Percentiles rank a stretch among this genome's conserved stretches.
phyloP scores from a whole-genome alignment of 2,888 invertebrate genomes.

The Heliconius charithonia region DNA sequence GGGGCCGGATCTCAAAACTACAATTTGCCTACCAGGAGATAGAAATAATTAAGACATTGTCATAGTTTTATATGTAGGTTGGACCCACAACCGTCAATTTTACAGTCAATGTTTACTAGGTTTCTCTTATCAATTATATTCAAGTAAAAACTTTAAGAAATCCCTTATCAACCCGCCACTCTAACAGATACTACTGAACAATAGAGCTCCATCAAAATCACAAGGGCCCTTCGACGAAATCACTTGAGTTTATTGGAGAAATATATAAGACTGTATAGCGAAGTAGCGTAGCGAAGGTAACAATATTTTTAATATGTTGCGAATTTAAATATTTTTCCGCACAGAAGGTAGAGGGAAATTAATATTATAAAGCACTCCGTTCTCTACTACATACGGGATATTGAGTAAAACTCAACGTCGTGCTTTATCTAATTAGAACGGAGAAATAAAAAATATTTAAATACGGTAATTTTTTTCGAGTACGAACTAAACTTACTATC shows the following conservation, averaged over 20 bases:
- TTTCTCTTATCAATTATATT: not conserved
- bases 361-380: not conserved
- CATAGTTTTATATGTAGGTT: not conserved
- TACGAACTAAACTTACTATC: too few species aligned
- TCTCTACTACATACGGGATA: too few species aligned
- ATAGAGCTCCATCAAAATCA: not conserved
- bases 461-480: too few species aligned
- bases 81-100: not conserved
- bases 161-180: not conserved
- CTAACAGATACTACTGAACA: conserved; percentile 9
- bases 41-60: too few species aligned
- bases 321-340: too few species aligned
- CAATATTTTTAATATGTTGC: not conserved
- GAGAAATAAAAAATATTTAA: too few species aligned
- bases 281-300: not conserved
- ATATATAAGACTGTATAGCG: not conserved
- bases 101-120: not conserved
- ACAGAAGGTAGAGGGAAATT: not conserved
- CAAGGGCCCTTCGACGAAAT: not conserved
- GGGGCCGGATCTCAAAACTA: too few species aligned
- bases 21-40: too few species aligned
- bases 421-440: too few species aligned
- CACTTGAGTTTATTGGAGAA: conserved; percentile 13
- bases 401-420: not conserved
- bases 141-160: not conserved